These are phyloP conservation scores for Balearica regulorum DNA, from an alignment of 2,797 vertebrate species.

Conservation along the genomic window DNA sequence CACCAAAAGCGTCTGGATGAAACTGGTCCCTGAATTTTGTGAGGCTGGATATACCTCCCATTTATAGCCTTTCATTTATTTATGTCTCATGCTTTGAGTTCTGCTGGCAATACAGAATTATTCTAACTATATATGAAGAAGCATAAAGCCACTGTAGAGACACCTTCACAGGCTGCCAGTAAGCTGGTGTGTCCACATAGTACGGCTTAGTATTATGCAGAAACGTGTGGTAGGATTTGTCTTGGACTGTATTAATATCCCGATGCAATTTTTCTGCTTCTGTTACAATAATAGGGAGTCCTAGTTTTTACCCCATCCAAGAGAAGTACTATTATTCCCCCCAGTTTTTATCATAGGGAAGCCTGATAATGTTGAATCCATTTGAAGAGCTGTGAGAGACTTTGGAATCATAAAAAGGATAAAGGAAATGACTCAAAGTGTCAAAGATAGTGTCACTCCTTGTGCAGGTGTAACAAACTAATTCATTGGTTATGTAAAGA, in stretches of 20 bases:
- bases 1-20: not conserved
- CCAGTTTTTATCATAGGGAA: not conserved
- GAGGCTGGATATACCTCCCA: not conserved
- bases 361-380: not conserved
- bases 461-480: not conserved
- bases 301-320: not conserved
- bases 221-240: not conserved
- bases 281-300: not conserved
- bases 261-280: not conserved
- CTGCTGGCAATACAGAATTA: not conserved
- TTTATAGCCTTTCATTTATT: not conserved
- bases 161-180: not conserved
- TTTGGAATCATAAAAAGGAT: not conserved
- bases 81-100: not conserved
- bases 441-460: not conserved
- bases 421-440: not conserved
- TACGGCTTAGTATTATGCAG: not conserved
- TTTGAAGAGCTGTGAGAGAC: not conserved
- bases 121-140: not conserved
- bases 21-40: not conserved
- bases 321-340: not conserved
- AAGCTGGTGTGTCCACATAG: fast-evolving
- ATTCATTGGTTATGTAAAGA: not conserved
- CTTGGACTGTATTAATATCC: not conserved
- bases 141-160: not conserved